phyloP scores from a whole-genome alignment of 2,888 invertebrate species.

The Papilio demoleus region DNA sequence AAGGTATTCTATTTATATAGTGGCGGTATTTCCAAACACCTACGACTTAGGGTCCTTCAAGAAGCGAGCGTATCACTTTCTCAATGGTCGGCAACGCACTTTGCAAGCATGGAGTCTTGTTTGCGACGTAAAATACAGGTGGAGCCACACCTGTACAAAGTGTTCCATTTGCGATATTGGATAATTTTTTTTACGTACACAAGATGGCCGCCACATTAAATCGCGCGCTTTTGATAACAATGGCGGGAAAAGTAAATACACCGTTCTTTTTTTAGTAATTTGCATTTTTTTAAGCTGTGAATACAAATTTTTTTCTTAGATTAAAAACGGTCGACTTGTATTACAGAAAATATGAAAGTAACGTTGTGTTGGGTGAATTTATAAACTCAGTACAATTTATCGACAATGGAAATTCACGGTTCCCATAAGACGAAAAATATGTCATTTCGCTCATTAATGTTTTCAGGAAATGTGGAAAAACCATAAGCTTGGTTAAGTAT shows the following conservation, averaged over 20 bases:
- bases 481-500: conserved; percentile 28
- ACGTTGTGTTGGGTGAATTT: background rate
- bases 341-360: background rate
- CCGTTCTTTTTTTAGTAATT: conserved; percentile 30
- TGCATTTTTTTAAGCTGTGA: conserved; percentile 27
- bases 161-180: conserved; percentile 40
- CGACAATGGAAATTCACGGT: background rate
- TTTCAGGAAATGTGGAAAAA: conserved; percentile 6
- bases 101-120: conserved; percentile 22
- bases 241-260: conserved; percentile 37
- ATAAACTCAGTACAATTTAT: background rate
- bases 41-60: no score
- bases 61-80: no score
- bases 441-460: conserved; percentile 3
- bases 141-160: conserved; percentile 39
- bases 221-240: conserved; percentile 36
- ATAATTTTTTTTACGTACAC: conserved; percentile 40
- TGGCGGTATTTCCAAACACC: no score
- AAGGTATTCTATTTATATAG: no score
- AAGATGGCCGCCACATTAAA: conserved; percentile 38
- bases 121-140: conserved; percentile 35
- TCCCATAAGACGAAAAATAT: background rate
- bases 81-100: no score
- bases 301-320: conserved; percentile 19
- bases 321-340: background rate